These are phyloP conservation scores for Poecilia picta DNA, from an alignment of 2,797 vertebrate genomes.

Conservation along the genomic window DNA sequence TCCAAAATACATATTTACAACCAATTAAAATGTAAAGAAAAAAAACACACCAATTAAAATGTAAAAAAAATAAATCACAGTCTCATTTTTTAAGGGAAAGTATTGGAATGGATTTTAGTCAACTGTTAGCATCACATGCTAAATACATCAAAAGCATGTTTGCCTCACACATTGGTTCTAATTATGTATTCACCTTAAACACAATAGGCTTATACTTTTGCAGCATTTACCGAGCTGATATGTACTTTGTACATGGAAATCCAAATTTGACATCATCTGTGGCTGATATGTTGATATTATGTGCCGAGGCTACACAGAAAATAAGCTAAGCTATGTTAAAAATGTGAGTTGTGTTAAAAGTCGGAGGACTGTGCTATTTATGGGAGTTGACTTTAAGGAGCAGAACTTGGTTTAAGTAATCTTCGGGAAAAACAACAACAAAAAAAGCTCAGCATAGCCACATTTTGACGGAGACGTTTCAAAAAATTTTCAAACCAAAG, in stretches of 20 bases:
- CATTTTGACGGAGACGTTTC: constrained; percentile 21
- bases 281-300: constrained; percentile 76
- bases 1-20: constrained; percentile 84
- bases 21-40: constrained; percentile 53
- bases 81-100: constrained; percentile 45
- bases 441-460: constrained; percentile 13
- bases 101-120: constrained; percentile 48
- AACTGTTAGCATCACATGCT: constrained; percentile 52
- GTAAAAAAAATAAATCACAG: too few species aligned
- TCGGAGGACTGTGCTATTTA: constrained; percentile 14
- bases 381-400: background rate
- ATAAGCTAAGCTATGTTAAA: constrained; percentile 47
- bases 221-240: constrained; percentile 80
- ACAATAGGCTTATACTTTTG: constrained; percentile 53
- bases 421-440: background rate
- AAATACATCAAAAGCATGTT: constrained; percentile 35
- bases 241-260: constrained; percentile 72
- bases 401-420: constrained; percentile 4
- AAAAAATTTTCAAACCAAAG: constrained; percentile 9
- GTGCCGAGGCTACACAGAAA: constrained; percentile 63
- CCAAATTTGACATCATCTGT: constrained; percentile 76
- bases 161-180: constrained; percentile 32
- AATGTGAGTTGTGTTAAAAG: constrained; percentile 11
- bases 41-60: constrained; percentile 27
- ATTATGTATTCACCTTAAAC: constrained; percentile 40